Evolutionary conservation across 1,140 invertebrate species (phyloP).

Genomic region (Sycophaga agraensis): DNA sequence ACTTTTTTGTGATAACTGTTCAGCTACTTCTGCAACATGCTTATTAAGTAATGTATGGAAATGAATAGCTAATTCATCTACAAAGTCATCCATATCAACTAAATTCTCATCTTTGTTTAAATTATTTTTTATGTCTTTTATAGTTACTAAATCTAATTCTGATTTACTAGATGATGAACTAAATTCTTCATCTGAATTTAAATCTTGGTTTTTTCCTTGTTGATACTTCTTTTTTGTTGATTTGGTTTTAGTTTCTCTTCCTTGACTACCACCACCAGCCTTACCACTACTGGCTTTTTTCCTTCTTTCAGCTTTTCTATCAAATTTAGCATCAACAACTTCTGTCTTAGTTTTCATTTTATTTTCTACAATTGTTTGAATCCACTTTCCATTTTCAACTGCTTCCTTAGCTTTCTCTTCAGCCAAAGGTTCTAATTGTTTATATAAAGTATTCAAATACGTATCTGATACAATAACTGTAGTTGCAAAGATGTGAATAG

Average conservation of each 20-base stretch:
- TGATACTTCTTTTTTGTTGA: slow-evolving; percentile 79
- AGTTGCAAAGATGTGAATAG: slow-evolving; percentile 45
- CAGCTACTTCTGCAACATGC: slow-evolving; percentile 64
- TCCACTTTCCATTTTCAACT: slow-evolving; percentile 67
- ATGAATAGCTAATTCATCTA: slow-evolving; percentile 62
- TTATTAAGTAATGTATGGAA: slow-evolving; percentile 63
- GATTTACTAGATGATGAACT: slow-evolving; percentile 37
- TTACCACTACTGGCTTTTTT: slow-evolving; percentile 86
- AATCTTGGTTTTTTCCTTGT: slow-evolving; percentile 59
- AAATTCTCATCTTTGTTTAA: slow-evolving; percentile 67
- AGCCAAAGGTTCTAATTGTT: slow-evolving; percentile 69
- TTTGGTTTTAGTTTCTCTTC: slow-evolving; percentile 93
- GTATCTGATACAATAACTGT: slow-evolving; percentile 49
- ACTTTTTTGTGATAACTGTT: slow-evolving; percentile 59
- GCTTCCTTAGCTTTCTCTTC: slow-evolving; percentile 73
- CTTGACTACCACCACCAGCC: slow-evolving; percentile 86
- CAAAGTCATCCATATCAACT: slow-evolving; percentile 66
- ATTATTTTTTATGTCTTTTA: slow-evolving; percentile 69
- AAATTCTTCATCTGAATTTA: slow-evolving; percentile 65
- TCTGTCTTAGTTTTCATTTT: slow-evolving; percentile 52
- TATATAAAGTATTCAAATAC: slow-evolving; percentile 71
- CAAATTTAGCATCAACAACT: slow-evolving; percentile 64
- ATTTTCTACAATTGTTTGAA: slow-evolving; percentile 47
- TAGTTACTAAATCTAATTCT: slow-evolving; percentile 67
- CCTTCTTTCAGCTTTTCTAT: slow-evolving; percentile 82